These are phyloP conservation scores for Aspidiotus destructor DNA, from an alignment of 2,888 invertebrate genomes.

Conservation along the genomic window DNA sequence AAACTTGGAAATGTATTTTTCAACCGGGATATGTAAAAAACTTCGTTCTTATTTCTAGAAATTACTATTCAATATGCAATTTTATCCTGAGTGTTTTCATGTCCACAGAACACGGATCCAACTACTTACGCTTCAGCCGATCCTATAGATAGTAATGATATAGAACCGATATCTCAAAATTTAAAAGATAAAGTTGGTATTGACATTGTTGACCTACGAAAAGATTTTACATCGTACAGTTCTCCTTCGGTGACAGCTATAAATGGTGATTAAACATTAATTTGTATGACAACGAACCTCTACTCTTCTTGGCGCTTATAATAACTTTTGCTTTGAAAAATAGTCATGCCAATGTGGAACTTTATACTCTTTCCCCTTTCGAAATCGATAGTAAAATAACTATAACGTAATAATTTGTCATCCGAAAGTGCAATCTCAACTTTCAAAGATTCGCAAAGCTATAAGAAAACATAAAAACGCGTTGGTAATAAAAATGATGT, in stretches of 20 bases:
- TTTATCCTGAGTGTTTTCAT: not conserved
- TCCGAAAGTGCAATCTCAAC: too few species aligned
- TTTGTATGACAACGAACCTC: too few species aligned
- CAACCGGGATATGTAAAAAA: constrained; percentile 12
- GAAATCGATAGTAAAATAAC: too few species aligned
- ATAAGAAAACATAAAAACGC: too few species aligned
- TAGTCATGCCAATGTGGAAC: too few species aligned
- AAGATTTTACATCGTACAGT: constrained; percentile 47
- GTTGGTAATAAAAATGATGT: too few species aligned
- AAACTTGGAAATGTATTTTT: constrained; percentile 18
- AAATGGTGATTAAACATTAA: constrained; percentile 44
- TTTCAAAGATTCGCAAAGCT: too few species aligned
- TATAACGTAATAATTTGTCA: too few species aligned
- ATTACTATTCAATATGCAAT: not conserved
- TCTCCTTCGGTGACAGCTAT: constrained; percentile 53
- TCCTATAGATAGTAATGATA: constrained; percentile 46
- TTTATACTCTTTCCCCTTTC: too few species aligned
- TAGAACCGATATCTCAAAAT: constrained; percentile 63
- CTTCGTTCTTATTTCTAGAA: not conserved
- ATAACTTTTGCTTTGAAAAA: too few species aligned
- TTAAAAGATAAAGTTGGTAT: constrained; percentile 66
- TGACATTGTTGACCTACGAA: constrained; percentile 61
- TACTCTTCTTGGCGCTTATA: too few species aligned
- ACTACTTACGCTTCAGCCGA: constrained; percentile 6
- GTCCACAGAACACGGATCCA: constrained; percentile 8